phyloP scores from a whole-genome alignment of 2,888 invertebrate genomes.

The Agrochola macilenta region DNA sequence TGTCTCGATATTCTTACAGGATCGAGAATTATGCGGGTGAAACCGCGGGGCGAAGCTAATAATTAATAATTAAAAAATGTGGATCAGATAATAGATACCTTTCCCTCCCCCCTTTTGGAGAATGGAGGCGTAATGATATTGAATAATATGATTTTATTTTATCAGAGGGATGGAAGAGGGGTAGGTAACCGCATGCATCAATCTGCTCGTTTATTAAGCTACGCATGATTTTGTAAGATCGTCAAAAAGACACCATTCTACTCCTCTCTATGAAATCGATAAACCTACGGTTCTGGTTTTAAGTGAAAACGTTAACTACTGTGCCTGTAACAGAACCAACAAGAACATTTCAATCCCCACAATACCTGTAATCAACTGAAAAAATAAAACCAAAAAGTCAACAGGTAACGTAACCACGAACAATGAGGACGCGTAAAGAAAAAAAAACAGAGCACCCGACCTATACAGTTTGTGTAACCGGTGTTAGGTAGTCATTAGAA shows the following conservation, averaged over 20 bases:
- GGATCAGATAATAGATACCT: not conserved
- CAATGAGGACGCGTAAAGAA: conserved; percentile 40
- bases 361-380: too few relatives aligned
- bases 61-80: not conserved
- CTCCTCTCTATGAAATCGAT: not conserved
- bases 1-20: too few relatives aligned
- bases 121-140: not conserved
- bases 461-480: conserved; percentile 13
- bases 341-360: conserved; percentile 20
- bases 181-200: not conserved
- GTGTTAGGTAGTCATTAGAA: conserved; percentile 13
- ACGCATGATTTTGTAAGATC: not conserved
- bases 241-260: too few relatives aligned
- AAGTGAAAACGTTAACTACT: not conserved
- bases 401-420: conserved; percentile 42
- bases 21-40: too few relatives aligned
- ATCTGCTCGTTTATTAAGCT: not conserved
- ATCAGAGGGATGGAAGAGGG: not conserved
- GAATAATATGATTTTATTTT: not conserved
- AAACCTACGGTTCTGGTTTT: not conserved
- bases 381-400: conserved; percentile 18
- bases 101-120: too few relatives aligned
- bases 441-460: conserved; percentile 44
- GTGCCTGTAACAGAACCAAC: not conserved
- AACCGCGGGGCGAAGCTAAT: too few relatives aligned